Evolutionary conservation across 2,113 vertebrate species (phyloP).

Genomic region (Elanoides forficatus): DNA sequence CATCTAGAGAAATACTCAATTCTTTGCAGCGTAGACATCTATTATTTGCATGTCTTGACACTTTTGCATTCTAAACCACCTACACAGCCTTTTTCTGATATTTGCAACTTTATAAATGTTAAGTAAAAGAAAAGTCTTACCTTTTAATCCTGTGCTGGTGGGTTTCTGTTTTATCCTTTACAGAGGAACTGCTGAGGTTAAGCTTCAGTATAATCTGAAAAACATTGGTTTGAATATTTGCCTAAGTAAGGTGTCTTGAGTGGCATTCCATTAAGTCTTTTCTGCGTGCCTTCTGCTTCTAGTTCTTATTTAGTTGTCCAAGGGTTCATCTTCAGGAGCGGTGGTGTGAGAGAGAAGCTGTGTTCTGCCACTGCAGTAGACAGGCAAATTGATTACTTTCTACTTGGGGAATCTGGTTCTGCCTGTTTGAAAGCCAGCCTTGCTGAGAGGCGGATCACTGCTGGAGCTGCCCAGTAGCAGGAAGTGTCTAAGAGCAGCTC

Average conservation of each 20-base stretch:
- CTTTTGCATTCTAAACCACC: not conserved
- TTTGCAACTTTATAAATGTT: not conserved
- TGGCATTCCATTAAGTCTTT: slow-evolving; percentile 4
- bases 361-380: slow-evolving; percentile 1
- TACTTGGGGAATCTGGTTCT: slow-evolving; percentile 78
- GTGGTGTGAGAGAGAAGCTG: slow-evolving; percentile 30
- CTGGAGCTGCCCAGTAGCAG: slow-evolving; percentile 54
- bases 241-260: not conserved
- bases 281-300: slow-evolving; percentile 31
- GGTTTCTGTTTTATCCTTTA: not conserved
- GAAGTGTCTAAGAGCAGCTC: slow-evolving; percentile 55
- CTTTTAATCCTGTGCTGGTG: slow-evolving; percentile 30
- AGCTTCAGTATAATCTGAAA: slow-evolving; percentile 11
- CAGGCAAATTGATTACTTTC: slow-evolving; percentile 63
- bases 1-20: not conserved
- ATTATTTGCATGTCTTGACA: not conserved
- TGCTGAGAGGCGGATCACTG: slow-evolving; percentile 65
- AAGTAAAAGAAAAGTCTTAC: slow-evolving; percentile 49
- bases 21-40: not conserved
- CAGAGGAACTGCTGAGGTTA: not conserved
- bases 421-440: slow-evolving; percentile 76
- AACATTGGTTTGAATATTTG: not conserved
- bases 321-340: slow-evolving; percentile 21
- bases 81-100: not conserved
- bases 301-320: not conserved